Evolutionary conservation across 2,888 invertebrate species (phyloP), one percentile per base, ranked within the genome.

Genomic region (Iselma pallidipennis): DNA sequence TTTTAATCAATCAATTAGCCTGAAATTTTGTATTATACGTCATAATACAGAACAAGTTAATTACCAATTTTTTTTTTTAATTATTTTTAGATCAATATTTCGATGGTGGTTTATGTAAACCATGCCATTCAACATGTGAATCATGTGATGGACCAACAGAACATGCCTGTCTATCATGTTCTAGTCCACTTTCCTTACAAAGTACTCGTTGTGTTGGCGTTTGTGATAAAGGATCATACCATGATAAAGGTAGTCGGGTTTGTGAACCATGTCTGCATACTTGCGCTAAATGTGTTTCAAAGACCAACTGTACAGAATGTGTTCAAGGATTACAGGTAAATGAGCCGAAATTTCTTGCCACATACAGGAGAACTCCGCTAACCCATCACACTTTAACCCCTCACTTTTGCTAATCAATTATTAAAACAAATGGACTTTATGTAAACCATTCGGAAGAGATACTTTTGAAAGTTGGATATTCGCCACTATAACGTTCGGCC

Each of bases 261-360:
- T 95, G 95, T 76, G 86, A 89, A 33, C 90, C 89, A 2, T 95
- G 95, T 76, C 82, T 92, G 69, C 91, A 92, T 78, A 91, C 92
- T 2, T 94, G 94, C 79, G 84, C 87, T 0, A 87, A 88, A 52
- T 94, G 94, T 79, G 88, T 89, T 3, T 90, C 92, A 0, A 86
- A 92, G 55, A 85, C 90, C 59, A 92, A 93, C 79, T 95, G 94
- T 77, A 92, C 92, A 0, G 84, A 88, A 23, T 95, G 95, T 76
- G 85, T 87, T n/a, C 86, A 87, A 55, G 88, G 91, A 1, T 82
- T 94, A 70, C 87, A 91, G 72, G 82, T 82, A 70, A 71, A 64
- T 51, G 28, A 16, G 4, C 2, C 12, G 10, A n/a, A 10, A 33
- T 23, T 14, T 19, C 12, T 54, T 54, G 4, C n/a, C n/a, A n/a